These are phyloP conservation scores for Menidia menidia DNA, from an alignment of 2,797 vertebrate species.

Conservation along the genomic window DNA sequence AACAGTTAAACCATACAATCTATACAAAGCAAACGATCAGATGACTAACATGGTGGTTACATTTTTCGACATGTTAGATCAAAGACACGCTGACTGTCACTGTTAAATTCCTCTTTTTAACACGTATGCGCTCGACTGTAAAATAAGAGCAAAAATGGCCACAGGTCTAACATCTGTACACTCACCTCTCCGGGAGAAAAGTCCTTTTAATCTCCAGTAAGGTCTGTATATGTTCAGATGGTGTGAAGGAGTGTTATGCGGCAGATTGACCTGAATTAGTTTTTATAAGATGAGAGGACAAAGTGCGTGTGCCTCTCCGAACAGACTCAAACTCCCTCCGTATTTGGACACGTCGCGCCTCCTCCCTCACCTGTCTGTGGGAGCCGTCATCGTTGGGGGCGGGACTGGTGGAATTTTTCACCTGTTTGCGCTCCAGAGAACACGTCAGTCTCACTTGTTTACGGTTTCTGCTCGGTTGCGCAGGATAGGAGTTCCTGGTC, in stretches of 20 bases:
- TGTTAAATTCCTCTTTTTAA: too few relatives aligned
- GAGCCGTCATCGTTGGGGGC: not conserved
- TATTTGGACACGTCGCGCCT: not conserved
- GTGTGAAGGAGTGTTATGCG: accelerated
- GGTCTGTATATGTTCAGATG: accelerated
- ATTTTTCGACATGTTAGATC: not conserved
- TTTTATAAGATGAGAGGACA: not conserved
- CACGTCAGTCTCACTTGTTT: conserved; percentile 21
- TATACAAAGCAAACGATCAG: not conserved
- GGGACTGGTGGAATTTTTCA: not conserved
- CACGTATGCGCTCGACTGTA: too few relatives aligned
- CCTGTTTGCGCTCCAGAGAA: too few relatives aligned
- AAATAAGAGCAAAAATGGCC: not conserved
- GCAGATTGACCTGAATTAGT: not conserved
- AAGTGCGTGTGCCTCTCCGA: not conserved
- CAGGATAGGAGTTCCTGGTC: not conserved
- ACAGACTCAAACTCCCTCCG: conserved; percentile 6
- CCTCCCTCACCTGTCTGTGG: not conserved
- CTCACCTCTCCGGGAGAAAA: conserved; percentile 19
- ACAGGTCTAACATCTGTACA: not conserved
- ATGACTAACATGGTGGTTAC: not conserved
- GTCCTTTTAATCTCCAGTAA: not conserved
- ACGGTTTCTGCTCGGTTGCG: conserved; percentile 32
- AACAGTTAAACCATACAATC: not conserved
- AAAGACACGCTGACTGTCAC: accelerated